Percentiles rank a stretch among this genome's conserved stretches.
Evolutionary conservation across 2,888 invertebrate species (phyloP).

Genomic region (Stenichneumon culpator): DNA sequence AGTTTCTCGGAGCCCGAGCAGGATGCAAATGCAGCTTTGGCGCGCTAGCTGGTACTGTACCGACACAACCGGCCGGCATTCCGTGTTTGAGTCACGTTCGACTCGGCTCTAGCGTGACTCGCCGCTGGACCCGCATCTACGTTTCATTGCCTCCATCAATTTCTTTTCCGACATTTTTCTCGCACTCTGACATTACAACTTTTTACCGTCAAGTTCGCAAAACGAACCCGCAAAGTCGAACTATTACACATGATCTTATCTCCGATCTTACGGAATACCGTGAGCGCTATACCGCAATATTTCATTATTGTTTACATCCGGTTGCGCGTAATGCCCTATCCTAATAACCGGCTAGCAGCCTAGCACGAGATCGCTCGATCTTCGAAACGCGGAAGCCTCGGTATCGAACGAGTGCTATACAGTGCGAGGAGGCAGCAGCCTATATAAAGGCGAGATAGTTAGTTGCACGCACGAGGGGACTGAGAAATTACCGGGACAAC

Average conservation of each 20-base stretch:
- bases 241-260: background rate
- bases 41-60: conserved; percentile 47
- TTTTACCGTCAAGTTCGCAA: background rate
- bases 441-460: conserved; percentile 20
- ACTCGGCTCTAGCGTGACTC: conserved; percentile 42
- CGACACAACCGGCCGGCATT: conserved; percentile 35
- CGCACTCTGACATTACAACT: background rate
- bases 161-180: background rate
- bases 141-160: background rate
- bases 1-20: conserved; percentile 58
- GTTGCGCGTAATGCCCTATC: conserved; percentile 1
- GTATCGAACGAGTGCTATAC: conserved; percentile 4
- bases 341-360: conserved; percentile 31
- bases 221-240: background rate
- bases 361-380: conserved; percentile 60
- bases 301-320: conserved; percentile 38
- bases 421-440: conserved; percentile 3
- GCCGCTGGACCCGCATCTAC: conserved; percentile 1
- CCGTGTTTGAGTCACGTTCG: conserved; percentile 48
- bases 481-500: conserved; percentile 68
- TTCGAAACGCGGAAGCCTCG: conserved; percentile 71
- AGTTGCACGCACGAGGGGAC: conserved; percentile 71
- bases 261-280: background rate
- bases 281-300: background rate
- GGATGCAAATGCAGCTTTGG: conserved; percentile 65